These are phyloP conservation scores for Orchesellides sinensis DNA, from an alignment of 2,888 invertebrate species.

Conservation along the genomic window DNA sequence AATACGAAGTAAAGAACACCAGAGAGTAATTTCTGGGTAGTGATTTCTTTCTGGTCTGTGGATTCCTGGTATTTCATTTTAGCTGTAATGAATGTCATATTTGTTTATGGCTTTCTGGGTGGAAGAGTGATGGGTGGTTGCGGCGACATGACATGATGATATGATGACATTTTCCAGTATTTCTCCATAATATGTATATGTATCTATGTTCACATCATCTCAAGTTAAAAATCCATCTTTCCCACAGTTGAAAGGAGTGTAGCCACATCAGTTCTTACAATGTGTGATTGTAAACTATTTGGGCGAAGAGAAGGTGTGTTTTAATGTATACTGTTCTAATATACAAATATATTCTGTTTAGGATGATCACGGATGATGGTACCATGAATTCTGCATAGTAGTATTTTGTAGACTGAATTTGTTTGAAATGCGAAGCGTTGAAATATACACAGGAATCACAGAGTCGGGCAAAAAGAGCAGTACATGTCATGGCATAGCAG, in stretches of 20 bases:
- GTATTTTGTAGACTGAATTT: background rate
- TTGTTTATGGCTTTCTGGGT: constrained; percentile 54
- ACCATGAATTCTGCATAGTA: no score
- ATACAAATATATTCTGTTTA: no score
- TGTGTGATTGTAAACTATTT: no score
- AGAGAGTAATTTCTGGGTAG: constrained; percentile 33
- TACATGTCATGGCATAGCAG: no score
- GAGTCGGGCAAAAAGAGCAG: background rate
- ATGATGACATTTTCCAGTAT: constrained; percentile 58
- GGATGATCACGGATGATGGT: no score
- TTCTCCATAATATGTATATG: no score
- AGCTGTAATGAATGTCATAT: constrained; percentile 53
- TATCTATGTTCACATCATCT: background rate
- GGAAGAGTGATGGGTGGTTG: constrained; percentile 55
- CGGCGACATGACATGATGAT: constrained; percentile 51
- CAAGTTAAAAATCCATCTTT: background rate
- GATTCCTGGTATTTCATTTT: constrained; percentile 14
- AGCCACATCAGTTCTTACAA: no score
- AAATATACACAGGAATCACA: background rate
- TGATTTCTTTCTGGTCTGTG: constrained; percentile 53
- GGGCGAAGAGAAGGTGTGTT: no score
- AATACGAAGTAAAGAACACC: constrained; percentile 24
- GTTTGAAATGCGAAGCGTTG: background rate
- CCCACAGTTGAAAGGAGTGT: no score
- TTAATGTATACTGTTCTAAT: no score